These are phyloP conservation scores for Lytechinus variegatus DNA, from an alignment of 35 echinoderm and acorn worm genomes.

Conservation along the genomic window DNA sequence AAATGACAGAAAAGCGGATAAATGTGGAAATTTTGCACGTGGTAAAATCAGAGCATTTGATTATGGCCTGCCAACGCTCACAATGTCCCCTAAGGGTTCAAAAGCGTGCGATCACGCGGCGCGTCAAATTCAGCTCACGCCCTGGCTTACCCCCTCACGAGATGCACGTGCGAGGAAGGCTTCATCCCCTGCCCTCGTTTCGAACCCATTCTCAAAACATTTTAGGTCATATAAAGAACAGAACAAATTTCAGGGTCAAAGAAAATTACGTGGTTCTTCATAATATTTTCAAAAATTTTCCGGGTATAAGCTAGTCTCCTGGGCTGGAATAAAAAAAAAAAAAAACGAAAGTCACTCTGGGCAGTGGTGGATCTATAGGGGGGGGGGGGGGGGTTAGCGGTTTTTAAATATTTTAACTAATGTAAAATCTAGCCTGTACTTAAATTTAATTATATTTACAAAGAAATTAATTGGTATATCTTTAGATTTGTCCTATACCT, in stretches of 20 bases:
- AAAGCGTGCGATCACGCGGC: conserved; percentile 8
- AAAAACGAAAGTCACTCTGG: background rate
- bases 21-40: conserved; percentile 35
- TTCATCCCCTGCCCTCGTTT: background rate
- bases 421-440: background rate
- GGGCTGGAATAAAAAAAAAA: background rate
- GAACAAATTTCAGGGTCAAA: background rate
- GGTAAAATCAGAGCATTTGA: conserved; percentile 47
- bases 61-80: conserved; percentile 16
- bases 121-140: conserved; percentile 3
- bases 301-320: background rate
- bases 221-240: background rate
- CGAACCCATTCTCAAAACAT: background rate
- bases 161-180: background rate
- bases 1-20: background rate
- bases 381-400: background rate
- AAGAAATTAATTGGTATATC: background rate
- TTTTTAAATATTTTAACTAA: no score
- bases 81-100: conserved; percentile 11
- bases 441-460: background rate
- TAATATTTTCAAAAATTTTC: background rate
- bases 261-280: background rate
- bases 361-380: background rate
- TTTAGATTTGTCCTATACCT: no score
- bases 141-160: background rate